A percentile compares a stretch with the other conserved stretches of the same genome.
Evolutionary conservation across 2,113 vertebrate genomes (phyloP).

Genomic region (Trinectes maculatus): DNA sequence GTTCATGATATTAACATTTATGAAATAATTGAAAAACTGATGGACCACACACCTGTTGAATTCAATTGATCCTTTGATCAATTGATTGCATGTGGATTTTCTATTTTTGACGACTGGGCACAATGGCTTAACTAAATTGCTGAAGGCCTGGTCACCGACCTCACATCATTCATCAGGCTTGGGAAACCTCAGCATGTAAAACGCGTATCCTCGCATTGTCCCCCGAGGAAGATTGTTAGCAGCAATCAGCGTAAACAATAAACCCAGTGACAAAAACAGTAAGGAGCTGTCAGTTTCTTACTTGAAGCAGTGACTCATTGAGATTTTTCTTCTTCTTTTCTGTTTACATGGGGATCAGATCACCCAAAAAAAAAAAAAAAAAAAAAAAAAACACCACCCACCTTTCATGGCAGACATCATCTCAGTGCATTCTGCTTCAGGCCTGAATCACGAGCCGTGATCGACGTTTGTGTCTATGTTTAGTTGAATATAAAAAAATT

Average conservation of each 20-base stretch:
- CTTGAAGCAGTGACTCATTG: slow-evolving; percentile 6
- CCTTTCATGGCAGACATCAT: slow-evolving; percentile 24
- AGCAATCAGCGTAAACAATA: slow-evolving; percentile 62
- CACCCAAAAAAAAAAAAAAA: neutral
- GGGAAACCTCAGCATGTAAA: slow-evolving; percentile 50
- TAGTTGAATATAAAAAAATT: slow-evolving; percentile 58
- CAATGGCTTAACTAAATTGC: slow-evolving; percentile 24
- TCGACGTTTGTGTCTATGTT: slow-evolving; percentile 58
- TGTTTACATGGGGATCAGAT: neutral
- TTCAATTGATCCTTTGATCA: slow-evolving; percentile 9
- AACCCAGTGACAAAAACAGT: slow-evolving; percentile 52
- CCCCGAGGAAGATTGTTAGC: slow-evolving; percentile 37
- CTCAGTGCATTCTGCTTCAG: slow-evolving; percentile 17
- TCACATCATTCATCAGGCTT: slow-evolving; percentile 41
- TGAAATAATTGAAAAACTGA: too few relatives aligned
- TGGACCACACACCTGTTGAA: slow-evolving; percentile 11
- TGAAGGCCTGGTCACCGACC: slow-evolving; percentile 38
- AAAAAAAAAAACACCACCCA: slow-evolving; percentile 6
- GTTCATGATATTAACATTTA: too few relatives aligned
- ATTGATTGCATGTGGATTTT: neutral
- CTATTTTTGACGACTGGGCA: slow-evolving; percentile 13
- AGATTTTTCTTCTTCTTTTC: neutral
- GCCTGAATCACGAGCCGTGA: slow-evolving; percentile 31
- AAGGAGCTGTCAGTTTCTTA: slow-evolving; percentile 40
- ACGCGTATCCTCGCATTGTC: slow-evolving; percentile 77